phyloP scores from a whole-genome alignment of 2,888 invertebrate species.

The Buathra laborator region DNA sequence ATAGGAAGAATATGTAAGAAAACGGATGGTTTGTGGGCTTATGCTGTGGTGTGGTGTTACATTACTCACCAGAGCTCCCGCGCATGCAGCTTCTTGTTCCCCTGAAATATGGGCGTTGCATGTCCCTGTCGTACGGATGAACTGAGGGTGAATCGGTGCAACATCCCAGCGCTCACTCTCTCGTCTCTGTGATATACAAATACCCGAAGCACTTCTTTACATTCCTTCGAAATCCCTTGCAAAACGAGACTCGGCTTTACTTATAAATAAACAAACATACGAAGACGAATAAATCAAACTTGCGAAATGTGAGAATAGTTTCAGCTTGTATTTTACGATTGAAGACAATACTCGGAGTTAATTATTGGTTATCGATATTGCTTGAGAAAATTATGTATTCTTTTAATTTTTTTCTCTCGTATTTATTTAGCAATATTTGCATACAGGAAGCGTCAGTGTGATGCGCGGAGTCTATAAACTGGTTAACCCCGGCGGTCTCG shows the following conservation, averaged over 20 bases:
- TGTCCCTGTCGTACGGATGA: slow-evolving; percentile 72
- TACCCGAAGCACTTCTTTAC: slow-evolving; percentile 18
- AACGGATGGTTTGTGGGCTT: slow-evolving; percentile 53
- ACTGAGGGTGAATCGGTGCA: slow-evolving; percentile 63
- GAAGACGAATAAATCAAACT: not conserved
- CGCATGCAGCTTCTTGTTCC: slow-evolving; percentile 54
- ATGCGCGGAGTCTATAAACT: slow-evolving; percentile 54
- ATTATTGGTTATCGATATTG: slow-evolving; percentile 19
- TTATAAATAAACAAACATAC: not conserved
- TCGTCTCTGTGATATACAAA: slow-evolving; percentile 8
- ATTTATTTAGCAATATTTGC: slow-evolving; percentile 38
- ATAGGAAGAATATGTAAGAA: slow-evolving; percentile 47
- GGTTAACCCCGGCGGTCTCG: slow-evolving; percentile 69
- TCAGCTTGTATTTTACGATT: not conserved
- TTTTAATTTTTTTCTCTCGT: slow-evolving; percentile 9
- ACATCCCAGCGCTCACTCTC: slow-evolving; percentile 27
- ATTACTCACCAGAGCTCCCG: slow-evolving; percentile 70
- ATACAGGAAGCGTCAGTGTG: slow-evolving; percentile 56
- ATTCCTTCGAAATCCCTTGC: not conserved
- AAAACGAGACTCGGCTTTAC: slow-evolving; percentile 38
- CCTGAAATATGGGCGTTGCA: slow-evolving; percentile 72
- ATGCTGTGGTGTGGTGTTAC: slow-evolving; percentile 64
- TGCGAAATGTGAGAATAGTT: not conserved
- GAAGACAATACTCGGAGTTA: not conserved
- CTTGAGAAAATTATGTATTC: slow-evolving; percentile 9